Base-by-base conservation (phyloP, 2,113 vertebrate species). In the Cynopterus brachyotis region DNA sequence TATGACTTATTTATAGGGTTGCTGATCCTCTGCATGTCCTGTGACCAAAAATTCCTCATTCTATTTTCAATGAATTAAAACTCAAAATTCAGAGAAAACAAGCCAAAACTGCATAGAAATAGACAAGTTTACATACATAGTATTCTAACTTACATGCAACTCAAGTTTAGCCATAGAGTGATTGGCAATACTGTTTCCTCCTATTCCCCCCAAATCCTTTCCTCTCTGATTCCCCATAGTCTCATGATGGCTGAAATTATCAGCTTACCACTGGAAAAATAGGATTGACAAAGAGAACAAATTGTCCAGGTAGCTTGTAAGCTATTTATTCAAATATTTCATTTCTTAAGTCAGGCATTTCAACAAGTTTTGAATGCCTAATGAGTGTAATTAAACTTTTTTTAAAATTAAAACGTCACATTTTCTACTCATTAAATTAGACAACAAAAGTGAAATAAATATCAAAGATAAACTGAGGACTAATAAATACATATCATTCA, bases 141-240 rank as follows among this genome's bases (percentile, higher is more conserved):
- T 30, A 59, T 24, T 59, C n/a, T 32, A 55, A 32, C 6, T 80
- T 32, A 22, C n/a, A 66, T 30, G 30, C 57, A 81, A 69, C 37
- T 73, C 17, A 70, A 40, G 22, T 22, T 32, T 60, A 87, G 64
- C 30, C n/a, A 5, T 6, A 64, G 35, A 19, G 4, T 22, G 32
- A 1, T 15, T 64, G 30, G 59, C 7, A 40, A 24, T 30, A n/a
- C 17, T 26, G 4, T 22, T 26, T 4, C 28, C 59, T 69, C 28
- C 26, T 37, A 0, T 12, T 45, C 9, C 12, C 40, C n/a, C n/a
- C n/a, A 11, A 5, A 50, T 28, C 24, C n/a, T 69, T 4, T 20
- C 32, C 1, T 45, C 1, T 26, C 0, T 30, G n/a, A 0, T 3
- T 13, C 5, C 35, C 30, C 57, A n/a, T 5, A 16, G 5, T 26